Evolutionary conservation across 1,140 invertebrate species (phyloP).

Genomic region (Tyrophagus putrescentiae): DNA sequence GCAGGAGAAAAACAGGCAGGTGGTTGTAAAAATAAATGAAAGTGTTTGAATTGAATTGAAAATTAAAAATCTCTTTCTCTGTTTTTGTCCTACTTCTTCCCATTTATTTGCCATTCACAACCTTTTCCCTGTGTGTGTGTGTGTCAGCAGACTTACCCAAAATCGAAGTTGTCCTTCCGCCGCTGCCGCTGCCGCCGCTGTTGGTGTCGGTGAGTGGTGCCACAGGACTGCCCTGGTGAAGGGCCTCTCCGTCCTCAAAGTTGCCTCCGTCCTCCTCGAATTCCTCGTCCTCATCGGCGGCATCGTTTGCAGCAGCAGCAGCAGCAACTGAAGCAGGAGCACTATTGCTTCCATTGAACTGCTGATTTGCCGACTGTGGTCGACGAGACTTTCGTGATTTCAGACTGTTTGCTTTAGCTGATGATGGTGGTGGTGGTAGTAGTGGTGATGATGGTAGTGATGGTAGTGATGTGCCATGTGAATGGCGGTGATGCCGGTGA

Average conservation of each 20-base stretch:
- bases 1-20: too few species aligned
- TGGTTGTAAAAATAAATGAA: too few species aligned
- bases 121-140: too few species aligned
- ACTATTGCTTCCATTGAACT: neutral
- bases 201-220: neutral
- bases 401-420: constrained; percentile 12
- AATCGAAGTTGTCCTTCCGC: too few species aligned
- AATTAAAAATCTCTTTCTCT: too few species aligned
- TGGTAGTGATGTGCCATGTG: neutral
- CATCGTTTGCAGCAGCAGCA: neutral
- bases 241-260: neutral
- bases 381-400: constrained; percentile 10
- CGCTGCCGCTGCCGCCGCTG: too few species aligned
- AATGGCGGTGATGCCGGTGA: too few species aligned
- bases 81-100: too few species aligned
- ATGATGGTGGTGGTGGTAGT: neutral
- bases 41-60: too few species aligned
- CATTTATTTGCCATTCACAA: too few species aligned
- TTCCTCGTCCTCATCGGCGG: constrained; percentile 1
- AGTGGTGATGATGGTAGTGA: neutral
- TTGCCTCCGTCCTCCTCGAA: neutral
- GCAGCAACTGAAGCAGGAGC: too few species aligned
- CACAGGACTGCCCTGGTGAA: neutral
- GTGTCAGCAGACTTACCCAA: too few species aligned
- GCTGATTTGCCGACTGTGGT: neutral